Evolutionary conservation across 2,888 invertebrate genomes (phyloP), one percentile per base, ranked within the genome.

Genomic region (Nomada ruficornis): DNA sequence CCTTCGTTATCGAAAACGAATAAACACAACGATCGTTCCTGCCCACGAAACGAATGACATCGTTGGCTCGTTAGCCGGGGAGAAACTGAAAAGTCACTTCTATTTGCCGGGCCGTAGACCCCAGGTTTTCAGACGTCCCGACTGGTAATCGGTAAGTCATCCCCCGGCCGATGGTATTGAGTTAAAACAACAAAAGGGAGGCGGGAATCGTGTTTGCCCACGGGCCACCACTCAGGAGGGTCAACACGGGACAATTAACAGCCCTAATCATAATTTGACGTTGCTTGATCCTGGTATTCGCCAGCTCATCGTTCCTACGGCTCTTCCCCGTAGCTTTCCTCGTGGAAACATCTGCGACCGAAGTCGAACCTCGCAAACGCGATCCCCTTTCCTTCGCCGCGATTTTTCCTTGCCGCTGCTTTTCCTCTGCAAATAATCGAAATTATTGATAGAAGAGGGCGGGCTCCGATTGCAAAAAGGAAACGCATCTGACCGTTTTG

Each of bases 161-260:
- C 87, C 89, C 88, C 87, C 83, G 80, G 44, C 86, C 79, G 74
- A 81, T 84, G 87, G 86, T 77, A 86, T 88, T 84, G 86, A 85
- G 86, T 91, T 92, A 88, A 89, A 91, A 91, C 88, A 92, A 92
- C 92, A 92, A 87, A 77, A 88, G 90, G 91, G 90, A 86, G 86
- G 80, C 86, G 84, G 80, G 83, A 82, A 80, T 82, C 84, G 85
- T 91, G 89, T 91, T 90, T 90, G 88, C 87, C 85, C 88, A 84
- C 82, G 86, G 84, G 83, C 88, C 81, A 88, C 91, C 91, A 92
- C 91, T 92, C 88, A 89, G 90, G 80, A 91, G 86, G 88, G 90
- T 92, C 91, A 91, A 92, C 91, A 92, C 80, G 87, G 85, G 86
- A 88, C 89, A 91, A 92, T 92, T 91, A 92, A 90, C 89, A 86